These are phyloP conservation scores for Acipenser ruthenus DNA, from an alignment of 2,797 vertebrate genomes.

Conservation along the genomic window DNA sequence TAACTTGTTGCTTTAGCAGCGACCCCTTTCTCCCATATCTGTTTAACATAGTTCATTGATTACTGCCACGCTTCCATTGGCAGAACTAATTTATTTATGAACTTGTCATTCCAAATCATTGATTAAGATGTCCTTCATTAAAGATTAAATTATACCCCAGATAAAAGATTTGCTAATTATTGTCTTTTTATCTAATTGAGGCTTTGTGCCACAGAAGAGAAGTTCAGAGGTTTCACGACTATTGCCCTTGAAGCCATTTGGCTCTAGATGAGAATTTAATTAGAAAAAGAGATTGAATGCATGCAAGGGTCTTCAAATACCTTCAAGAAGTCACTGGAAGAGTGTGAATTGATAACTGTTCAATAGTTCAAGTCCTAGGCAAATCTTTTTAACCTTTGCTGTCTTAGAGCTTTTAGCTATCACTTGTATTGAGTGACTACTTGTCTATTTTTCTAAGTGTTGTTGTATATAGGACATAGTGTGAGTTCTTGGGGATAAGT, in stretches of 20 bases:
- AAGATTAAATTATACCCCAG: conserved; percentile 91
- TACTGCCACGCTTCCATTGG: conserved; percentile 69
- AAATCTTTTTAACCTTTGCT: conserved; percentile 30
- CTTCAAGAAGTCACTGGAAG: conserved; percentile 30
- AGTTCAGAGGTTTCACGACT: conserved; percentile 84
- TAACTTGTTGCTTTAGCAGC: conserved; percentile 30
- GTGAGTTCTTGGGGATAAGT: not conserved
- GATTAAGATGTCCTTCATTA: conserved; percentile 86
- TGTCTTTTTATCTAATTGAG: conserved; percentile 93
- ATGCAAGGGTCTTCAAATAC: conserved; percentile 40
- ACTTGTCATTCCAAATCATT: conserved; percentile 91
- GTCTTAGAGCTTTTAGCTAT: conserved; percentile 21
- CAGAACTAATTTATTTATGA: conserved; percentile 98
- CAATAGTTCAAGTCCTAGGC: conserved; percentile 34
- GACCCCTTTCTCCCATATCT: conserved; percentile 41
- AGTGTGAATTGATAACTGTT: conserved; percentile 25
- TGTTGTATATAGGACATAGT: not conserved
- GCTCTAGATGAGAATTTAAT: conserved; percentile 80
- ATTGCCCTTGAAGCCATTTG: conserved; percentile 64
- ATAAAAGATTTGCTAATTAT: conserved; percentile 98
- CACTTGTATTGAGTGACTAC: not conserved
- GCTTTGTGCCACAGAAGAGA: conserved; percentile 79
- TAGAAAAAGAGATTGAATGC: conserved; percentile 54
- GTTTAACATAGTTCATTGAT: conserved; percentile 85
- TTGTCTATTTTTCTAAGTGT: not conserved